Conservation (phyloP, 2,113 vertebrate genomes). For the Bombycilla garrulus region DNA sequence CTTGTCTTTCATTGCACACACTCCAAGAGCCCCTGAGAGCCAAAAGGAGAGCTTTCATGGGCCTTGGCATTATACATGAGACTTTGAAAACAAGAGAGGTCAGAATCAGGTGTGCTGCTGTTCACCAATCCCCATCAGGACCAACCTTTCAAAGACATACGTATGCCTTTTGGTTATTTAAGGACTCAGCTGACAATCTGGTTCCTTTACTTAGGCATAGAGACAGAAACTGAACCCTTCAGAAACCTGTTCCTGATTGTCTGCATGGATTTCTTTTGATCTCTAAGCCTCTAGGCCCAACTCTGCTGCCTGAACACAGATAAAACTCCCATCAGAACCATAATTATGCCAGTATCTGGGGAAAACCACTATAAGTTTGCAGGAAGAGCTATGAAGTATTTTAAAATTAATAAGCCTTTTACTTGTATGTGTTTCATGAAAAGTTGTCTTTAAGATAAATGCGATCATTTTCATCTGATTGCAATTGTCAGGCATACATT, state of each 20-base stretch:
- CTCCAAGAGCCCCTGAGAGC: neutral
- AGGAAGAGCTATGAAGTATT: slow-evolving; percentile 44
- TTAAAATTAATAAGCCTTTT: slow-evolving; percentile 25
- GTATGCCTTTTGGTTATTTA: neutral
- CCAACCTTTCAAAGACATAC: neutral
- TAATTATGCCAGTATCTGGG: neutral
- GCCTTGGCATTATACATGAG: neutral
- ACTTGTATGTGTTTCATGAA: slow-evolving; percentile 47
- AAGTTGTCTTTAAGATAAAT: slow-evolving; percentile 51
- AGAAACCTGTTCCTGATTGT: slow-evolving; percentile 9
- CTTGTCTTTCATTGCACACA: neutral
- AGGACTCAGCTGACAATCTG: neutral
- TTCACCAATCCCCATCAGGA: neutral
- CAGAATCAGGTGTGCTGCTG: neutral
- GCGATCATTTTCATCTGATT: slow-evolving; percentile 41
- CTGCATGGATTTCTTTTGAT: slow-evolving; percentile 15
- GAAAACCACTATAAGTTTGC: neutral
- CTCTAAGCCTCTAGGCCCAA: neutral
- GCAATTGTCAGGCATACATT: slow-evolving; percentile 9
- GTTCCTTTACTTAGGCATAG: neutral
- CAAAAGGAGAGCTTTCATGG: neutral
- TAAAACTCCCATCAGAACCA: neutral
- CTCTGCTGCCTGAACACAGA: neutral
- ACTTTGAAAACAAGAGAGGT: neutral
- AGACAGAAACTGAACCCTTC: neutral